phyloP scores from a whole-genome alignment of 37 sponge, comb jelly and placozoan genomes.

The Bolinopsis microptera region DNA sequence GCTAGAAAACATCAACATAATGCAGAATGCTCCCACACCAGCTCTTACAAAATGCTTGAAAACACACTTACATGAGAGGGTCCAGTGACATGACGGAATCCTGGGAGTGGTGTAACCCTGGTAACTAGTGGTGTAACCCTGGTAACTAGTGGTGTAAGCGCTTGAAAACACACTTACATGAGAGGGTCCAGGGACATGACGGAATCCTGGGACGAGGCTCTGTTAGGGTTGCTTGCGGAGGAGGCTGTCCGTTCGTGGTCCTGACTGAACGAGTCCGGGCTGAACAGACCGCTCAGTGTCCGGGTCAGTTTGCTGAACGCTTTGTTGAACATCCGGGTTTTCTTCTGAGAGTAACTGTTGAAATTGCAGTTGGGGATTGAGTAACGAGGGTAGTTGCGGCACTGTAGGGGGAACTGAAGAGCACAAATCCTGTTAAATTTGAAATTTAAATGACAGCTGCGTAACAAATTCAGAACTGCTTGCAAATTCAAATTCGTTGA shows the following conservation, averaged over 20 bases:
- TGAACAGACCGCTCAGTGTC: constrained; percentile 5
- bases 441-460: no score
- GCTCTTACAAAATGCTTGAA: no score
- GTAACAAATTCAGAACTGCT: no score
- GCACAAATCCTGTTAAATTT: no score
- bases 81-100: not conserved
- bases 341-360: not conserved
- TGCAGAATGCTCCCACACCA: no score
- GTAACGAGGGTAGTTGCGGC: no score
- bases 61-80: not conserved
- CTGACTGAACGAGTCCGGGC: not conserved
- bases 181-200: not conserved
- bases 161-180: not conserved
- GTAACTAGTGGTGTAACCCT: no score
- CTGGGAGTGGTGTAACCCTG: no score
- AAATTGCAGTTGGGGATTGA: not conserved
- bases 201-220: not conserved
- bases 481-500: no score
- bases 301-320: not conserved
- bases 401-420: no score
- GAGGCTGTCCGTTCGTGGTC: not conserved
- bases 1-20: no score
- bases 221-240: not conserved
- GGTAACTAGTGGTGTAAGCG: no score
- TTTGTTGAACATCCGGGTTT: not conserved